Conservation (phyloP, 2,797 vertebrate genomes). For the Eidolon dupreanum region DNA sequence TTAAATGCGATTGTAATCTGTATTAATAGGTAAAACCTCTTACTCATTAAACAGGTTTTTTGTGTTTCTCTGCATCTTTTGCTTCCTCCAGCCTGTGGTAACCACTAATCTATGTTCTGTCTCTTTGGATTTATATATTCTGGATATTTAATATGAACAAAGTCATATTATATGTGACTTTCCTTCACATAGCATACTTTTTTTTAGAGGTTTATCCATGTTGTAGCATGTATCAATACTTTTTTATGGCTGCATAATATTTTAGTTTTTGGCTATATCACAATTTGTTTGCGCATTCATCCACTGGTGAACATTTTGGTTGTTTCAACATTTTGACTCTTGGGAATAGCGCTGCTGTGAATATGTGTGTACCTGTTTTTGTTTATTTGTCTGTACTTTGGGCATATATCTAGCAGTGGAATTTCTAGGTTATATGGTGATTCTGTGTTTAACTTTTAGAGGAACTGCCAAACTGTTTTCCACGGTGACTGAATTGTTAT, state of each 20-base stretch:
- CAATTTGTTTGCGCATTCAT: neutral
- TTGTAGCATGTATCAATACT: neutral
- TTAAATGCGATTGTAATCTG: neutral
- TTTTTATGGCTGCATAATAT: neutral
- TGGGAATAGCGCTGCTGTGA: neutral
- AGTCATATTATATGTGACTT: neutral
- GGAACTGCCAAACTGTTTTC: neutral
- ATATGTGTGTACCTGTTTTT: neutral
- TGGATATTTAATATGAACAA: neutral
- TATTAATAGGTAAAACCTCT: slow-evolving; percentile 12
- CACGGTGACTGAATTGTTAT: neutral
- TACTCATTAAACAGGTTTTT: neutral
- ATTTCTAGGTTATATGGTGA: neutral
- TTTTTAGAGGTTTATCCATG: neutral
- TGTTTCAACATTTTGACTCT: neutral
- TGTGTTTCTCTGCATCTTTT: neutral
- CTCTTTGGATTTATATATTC: slow-evolving; percentile 6
- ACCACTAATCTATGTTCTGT: neutral
- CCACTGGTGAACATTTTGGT: neutral
- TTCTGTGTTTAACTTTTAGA: slow-evolving; percentile 12
- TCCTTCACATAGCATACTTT: neutral
- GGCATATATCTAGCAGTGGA: neutral
- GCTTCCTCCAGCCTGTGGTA: neutral
- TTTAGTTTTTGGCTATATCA: neutral
- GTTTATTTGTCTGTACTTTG: slow-evolving; percentile 9